Evolutionary conservation across 2,113 vertebrate genomes (phyloP), one percentile per base, ranked within the genome.

Genomic region (Marmota flaviventris): DNA sequence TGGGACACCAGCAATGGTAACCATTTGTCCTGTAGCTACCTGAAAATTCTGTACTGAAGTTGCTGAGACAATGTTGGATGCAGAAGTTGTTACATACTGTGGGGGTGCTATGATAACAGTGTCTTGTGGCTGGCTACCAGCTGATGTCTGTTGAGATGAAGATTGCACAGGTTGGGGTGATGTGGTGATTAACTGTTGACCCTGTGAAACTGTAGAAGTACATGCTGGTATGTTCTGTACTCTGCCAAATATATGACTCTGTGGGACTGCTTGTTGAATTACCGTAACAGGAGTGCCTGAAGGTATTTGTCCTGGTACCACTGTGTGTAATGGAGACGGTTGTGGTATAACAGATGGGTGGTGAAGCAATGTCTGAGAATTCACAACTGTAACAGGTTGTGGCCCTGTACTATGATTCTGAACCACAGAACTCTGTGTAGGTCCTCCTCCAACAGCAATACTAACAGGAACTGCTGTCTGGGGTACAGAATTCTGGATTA

Each of bases 191-290:
- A 99, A 98, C 96, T 99, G 99, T 0, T 99, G 99, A 98, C 98
- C 98, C 98, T 99, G 99, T 97, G 98, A 98, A 97, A 99, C 98
- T 97, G 98, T 98, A 53, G 99, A 99, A 89, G 99, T 99, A 98
- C 99, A 99, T 96, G 99, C 98, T 98, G 99, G 98, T 98, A 99
- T 98, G 39, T 99, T 99, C 98, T 99, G 99, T 87, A 99, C 99
- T 99, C 99, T 98, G 97, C 99, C 99, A 93, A 99, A 99, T 98
- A 99, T 98, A 98, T 99, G 99, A 98, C 99, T 99, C 98, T 99
- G 99, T 85, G 99, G 98, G 81, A 99, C 99, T 98, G 99, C 99
- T 98, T 99, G 99, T 85, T 99, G 99, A 98, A 99, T 99, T 89
- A 99, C 99, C 2, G 99, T 99, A 96, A 99, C 99, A 37, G 99